Evolutionary conservation across 1,140 invertebrate genomes (phyloP), one percentile per base, ranked within the genome.

Genomic region (Bombyx mandarina): DNA sequence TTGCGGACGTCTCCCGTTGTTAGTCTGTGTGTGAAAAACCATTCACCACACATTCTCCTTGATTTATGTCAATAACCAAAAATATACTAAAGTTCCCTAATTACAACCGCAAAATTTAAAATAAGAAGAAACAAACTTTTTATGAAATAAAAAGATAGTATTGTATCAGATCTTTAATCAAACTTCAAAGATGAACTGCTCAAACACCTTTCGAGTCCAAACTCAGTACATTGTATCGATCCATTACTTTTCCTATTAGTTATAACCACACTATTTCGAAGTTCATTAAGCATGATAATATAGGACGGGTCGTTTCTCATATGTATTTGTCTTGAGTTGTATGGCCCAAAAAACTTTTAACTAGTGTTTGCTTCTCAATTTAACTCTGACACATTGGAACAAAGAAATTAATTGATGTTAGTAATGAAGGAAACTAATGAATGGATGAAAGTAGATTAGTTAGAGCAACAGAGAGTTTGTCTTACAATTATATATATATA

Each of bases 361-460:
- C 70, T 69, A 74, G 75, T 82, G 78, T 86, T 84, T 86, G 82
- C 79, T 84, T 82, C 82, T 86, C 79, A 86, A 86, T 86, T 86
- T 80, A 69, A 62, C 54, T 73, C 81, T 82, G 82, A 86, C 82
- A 78, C 72, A 75, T 78, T 75, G 75, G 74, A 81, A 86, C 82
- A 86, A 86, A 86, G 82, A 82, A 71, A 86, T 82, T 84, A 83
- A 86, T 82, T 77, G 81, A 82, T 75, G 78, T 80, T 73, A 74
- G 75, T 77, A 84, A 82, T 84, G 79, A 73, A 74, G 71, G 64
- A 68, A 69, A 71, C 69, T 79, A 79, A 82, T 79, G 79, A 84
- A 80, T 79, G 73, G 62, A 66, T 58, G 57, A 50, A 43, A 45
- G 67, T 51, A 80, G 79, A 73, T 63, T 70, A 75, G 49, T 7